phyloP scores from a whole-genome alignment of 2,113 vertebrate species.

The Leucoraja erinaceus region DNA sequence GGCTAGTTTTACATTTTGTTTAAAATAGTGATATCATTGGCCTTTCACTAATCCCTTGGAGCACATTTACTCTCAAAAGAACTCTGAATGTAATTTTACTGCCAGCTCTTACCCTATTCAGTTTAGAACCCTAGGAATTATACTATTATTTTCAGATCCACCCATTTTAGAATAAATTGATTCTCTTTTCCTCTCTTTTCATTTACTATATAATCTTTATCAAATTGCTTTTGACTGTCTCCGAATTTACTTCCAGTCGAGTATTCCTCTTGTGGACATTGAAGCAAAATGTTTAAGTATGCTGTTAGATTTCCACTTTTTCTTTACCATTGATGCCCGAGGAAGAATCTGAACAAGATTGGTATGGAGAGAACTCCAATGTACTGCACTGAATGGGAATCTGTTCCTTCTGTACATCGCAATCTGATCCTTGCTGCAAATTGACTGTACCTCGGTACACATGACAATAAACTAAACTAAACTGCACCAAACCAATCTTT shows the following conservation, averaged over 20 bases:
- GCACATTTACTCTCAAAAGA: not conserved
- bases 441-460: not conserved
- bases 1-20: not conserved
- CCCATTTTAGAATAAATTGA: not conserved
- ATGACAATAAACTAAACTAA: no score
- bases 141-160: not conserved
- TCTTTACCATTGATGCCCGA: not conserved
- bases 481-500: no score
- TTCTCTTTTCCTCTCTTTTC: not conserved
- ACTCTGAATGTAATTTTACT: not conserved
- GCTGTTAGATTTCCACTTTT: not conserved
- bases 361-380: not conserved
- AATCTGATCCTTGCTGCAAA: not conserved
- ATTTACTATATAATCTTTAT: not conserved
- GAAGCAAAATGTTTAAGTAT: not conserved
- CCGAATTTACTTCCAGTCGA: not conserved
- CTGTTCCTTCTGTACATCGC: not conserved
- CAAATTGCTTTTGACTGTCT: not conserved
- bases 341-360: not conserved
- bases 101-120: not conserved
- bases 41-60: not conserved
- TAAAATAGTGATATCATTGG: not conserved
- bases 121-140: not conserved
- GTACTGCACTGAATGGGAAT: not conserved
- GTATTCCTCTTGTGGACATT: not conserved